Evolutionary conservation across 1,140 invertebrate genomes (phyloP), one percentile per base, ranked within the genome.

Genomic region (Cyphomyrmex costatus): DNA sequence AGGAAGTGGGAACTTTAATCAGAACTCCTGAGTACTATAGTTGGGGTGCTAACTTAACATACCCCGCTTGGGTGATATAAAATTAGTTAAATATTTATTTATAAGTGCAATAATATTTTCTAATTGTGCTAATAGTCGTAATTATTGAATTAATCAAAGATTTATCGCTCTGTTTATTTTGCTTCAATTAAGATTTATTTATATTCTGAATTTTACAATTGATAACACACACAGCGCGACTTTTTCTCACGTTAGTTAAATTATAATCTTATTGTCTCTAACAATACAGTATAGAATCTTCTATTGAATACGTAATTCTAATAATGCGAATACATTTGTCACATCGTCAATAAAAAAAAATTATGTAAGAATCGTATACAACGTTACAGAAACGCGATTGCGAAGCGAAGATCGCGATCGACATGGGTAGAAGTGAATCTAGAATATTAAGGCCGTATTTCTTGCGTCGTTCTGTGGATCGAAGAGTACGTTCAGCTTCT

Each of bases 371-470:
- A 24, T 33, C 21, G 1, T 42, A 27, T 36, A 19, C 10, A 53
- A 42, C 27, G 21, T 80, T 33, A 46, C 12, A 21, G 19, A 80
- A 56, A 70, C 16, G 19, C 19, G 49, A 70, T 80, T 12, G 14
- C 10, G 21, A 24, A 68, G 49, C 65, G 42, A 49, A 68, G 65
- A 63, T 79, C 33, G 63, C 33, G 63, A 36, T 42, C 42, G 60
- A 79, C 60, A 6, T 53, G 60, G 19, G n/a, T 21, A n/a, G 42
- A 65, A 65, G 27, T 30, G 36, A 53, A 7, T 24, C 14, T 42
- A 8, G 83, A 53, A 89, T 78, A 60, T 79, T 46, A 14, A 56
- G 19, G 33, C 19, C 24, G 76, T 86, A 82, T 79, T 88, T 88
- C 76, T 71, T 70, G 71, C 82, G 53, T 27, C 19, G 8, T 80